Evolutionary conservation across 2,797 vertebrate genomes (phyloP), one percentile per base, ranked within the genome.

Genomic region (Characodon lateralis): DNA sequence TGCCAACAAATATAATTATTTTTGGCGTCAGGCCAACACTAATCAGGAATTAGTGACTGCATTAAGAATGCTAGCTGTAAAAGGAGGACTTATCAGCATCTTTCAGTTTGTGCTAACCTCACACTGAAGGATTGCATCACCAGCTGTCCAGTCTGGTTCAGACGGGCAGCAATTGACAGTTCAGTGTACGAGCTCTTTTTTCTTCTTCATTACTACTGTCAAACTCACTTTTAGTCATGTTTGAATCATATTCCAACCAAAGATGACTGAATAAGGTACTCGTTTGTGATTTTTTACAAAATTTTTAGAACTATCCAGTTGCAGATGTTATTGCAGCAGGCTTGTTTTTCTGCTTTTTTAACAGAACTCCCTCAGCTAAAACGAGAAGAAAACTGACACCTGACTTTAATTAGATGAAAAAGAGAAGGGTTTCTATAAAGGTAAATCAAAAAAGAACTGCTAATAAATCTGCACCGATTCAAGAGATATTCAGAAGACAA

Each of bases 111-210:
- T 51, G 35, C 26, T 10, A 72, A 72, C 73, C 41, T 79, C 28
- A 51, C 12, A 0, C 22, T 8, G 24, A 41, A 74, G 5, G 31
- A 56, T 72, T 82, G 48, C 81, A 73, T 51, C 80, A 77, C 16
- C 58, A 28, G 31, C 22, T 46, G 76, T 55, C 71, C 76, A 74
- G 79, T 81, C 73, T 71, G 59, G 66, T 77, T 31, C 58, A 82
- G 77, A 82, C 63, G 76, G 70, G 74, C 63, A 56, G 39, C 78
- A 3, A 84, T 24, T 79, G 74, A 59, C n/a, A 28, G 35, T 26
- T 66, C 66, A 58, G 66, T 77, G 48, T 55, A 26, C 10, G 28
- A 51, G 35, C 63, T 46, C 35, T 35, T 35, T 35, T 35, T 35
- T 35, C 35, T 35, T 82, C 71, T 75, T 77, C 35, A 56, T 13